Evolutionary conservation across 37 sponge, comb jelly and placozoan species (phyloP).

Genomic region (Beroe ovata): DNA sequence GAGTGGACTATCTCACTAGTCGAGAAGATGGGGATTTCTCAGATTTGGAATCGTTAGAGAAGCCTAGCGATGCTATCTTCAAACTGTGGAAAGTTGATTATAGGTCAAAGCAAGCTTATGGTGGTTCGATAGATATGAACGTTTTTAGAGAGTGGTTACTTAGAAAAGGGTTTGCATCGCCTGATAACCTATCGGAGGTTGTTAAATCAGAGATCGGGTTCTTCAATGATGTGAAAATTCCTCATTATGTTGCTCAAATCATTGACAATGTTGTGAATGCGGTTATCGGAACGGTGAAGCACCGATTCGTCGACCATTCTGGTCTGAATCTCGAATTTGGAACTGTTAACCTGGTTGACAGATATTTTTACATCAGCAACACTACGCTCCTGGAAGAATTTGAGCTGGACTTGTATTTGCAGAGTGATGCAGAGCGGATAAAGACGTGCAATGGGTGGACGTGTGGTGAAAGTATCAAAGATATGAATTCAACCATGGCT

Average conservation of each 20-base stretch:
- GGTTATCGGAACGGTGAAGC: conserved; percentile 9
- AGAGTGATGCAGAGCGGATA: neutral
- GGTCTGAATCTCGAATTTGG: conserved; percentile 3
- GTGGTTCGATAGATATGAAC: neutral
- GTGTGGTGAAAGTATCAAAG: conserved; percentile 27
- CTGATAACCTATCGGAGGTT: neutral
- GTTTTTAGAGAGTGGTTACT: neutral
- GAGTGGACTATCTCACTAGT: neutral
- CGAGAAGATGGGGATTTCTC: neutral
- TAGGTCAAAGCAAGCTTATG: neutral
- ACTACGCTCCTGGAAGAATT: neutral
- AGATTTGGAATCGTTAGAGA: neutral
- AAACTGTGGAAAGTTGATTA: neutral
- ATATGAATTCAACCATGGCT: conserved; percentile 69
- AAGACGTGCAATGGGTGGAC: conserved; percentile 64
- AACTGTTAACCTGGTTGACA: neutral
- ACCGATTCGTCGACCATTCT: neutral
- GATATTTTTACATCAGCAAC: conserved; percentile 31
- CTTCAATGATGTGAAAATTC: neutral
- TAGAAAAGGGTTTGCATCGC: neutral
- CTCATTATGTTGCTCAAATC: neutral
- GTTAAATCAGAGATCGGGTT: neutral
- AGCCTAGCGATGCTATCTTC: neutral
- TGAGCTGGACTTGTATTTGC: neutral
- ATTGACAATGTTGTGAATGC: neutral